Evolutionary conservation across 2,888 invertebrate genomes (phyloP), one percentile per base, ranked within the genome.

Genomic region (Branchipolynoe longqiensis): DNA sequence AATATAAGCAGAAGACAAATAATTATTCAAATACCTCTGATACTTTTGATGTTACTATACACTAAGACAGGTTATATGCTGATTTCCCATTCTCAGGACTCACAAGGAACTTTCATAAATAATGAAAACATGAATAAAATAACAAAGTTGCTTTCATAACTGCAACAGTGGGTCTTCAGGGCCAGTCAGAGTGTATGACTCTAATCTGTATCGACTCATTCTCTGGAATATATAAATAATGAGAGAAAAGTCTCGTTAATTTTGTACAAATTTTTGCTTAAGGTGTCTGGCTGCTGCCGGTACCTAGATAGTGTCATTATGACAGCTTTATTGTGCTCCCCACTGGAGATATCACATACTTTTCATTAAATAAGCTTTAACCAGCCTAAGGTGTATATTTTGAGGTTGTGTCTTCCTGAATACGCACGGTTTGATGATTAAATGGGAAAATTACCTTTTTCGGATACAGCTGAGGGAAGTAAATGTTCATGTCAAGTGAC

Each of bases 391-490:
- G 22, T n/a, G 58, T 58, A 14, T n/a, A 4, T 4, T 4, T 58
- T 58, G 12, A n/a, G n/a, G n/a, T n/a, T n/a, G n/a, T n/a, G n/a
- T n/a, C n/a, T n/a, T n/a, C n/a, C n/a, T n/a, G n/a, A n/a, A n/a
- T n/a, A n/a, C n/a, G n/a, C n/a, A n/a, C n/a, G n/a, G n/a, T n/a
- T n/a, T n/a, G n/a, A n/a, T n/a, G n/a, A n/a, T n/a, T n/a, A n/a
- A n/a, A n/a, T n/a, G n/a, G 0, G 25, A 3, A 82, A 31, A 85
- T 85, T 88, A 92, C 92, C 90, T 91, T 86, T 73, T 89, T 56
- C 36, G 93, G 93, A 86, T 92, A 93, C 25, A 88, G 83, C 14
- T 73, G 84, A n/a, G 91, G 90, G 84, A 93, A 89, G 12, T 38
- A 62, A n/a, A 92, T 88, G 83, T 87, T 85, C 48, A 93, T 87